Evolutionary conservation across 2,797 vertebrate genomes (phyloP), one percentile per base, ranked within the genome.

Genomic region (Psittacula echo): DNA sequence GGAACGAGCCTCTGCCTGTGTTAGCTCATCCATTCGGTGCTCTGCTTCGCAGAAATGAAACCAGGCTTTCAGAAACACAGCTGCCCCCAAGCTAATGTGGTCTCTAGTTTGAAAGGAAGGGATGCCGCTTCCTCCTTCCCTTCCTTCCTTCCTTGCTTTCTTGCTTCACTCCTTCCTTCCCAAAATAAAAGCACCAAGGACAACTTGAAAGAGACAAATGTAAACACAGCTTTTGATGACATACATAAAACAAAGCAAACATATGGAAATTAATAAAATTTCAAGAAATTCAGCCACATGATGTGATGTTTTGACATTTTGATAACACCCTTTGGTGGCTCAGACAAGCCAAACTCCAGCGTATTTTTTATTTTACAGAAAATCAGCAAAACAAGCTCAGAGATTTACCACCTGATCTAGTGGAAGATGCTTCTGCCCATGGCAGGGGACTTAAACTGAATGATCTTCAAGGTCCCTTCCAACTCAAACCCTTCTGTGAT

Each of bases 301-400:
- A 64, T 68, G 62, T 7, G 58, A 68, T 30, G 27, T 48, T 82
- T 80, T 45, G 48, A 82, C 91, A 75, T 45, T 89, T 80, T 73
- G 83, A 86, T 90, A 80, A 66, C 85, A 81, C n/a, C 15, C 56
- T 89, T 50, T 66, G 30, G 76, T 78, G 47, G 66, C 58, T 94
- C 74, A 87, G 72, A 77, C 67, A 65, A 58, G 81, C 34, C 34
- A 34, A 34, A 34, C 34, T 34, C 39, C 0, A 3, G 39, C 27
- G 15, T 60, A 65, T 82, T 94, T 92, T 32, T 24, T 19, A 62
- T 72, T 86, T 92, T 54, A 72, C 8, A 68, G 64, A 7, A 85
- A 95, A 96, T n/a, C 20, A 83, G 60, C 32, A 87, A 71, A 94
- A 48, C 32, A 45, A 85, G 30, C 37, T 86, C 64, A 67, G 78